phyloP scores from a whole-genome alignment of 1,140 invertebrate species.

The Drosophila truncata region DNA sequence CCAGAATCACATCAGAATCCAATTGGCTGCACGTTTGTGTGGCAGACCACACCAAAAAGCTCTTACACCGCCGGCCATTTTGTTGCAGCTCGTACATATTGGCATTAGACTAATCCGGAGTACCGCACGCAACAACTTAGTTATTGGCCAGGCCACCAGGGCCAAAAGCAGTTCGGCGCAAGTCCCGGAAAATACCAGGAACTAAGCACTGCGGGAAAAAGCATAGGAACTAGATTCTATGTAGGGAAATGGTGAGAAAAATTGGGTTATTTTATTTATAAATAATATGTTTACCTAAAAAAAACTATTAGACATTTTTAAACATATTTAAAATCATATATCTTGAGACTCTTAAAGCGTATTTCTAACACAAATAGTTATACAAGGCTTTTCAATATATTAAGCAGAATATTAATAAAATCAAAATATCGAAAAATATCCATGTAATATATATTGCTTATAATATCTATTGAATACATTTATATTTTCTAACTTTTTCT shows the following conservation, averaged over 20 bases:
- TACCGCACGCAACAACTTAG: constrained; percentile 63
- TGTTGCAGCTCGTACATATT: constrained; percentile 68
- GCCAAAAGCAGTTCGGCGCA: constrained; percentile 18
- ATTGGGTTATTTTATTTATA: too few relatives aligned
- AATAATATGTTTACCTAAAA: too few relatives aligned
- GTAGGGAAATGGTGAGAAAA: too few relatives aligned
- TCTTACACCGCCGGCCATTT: constrained; percentile 50
- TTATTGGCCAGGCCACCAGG: constrained; percentile 53
- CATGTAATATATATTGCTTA: too few relatives aligned
- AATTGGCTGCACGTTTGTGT: constrained; percentile 63
- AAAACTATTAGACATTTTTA: too few relatives aligned
- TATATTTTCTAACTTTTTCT: too few relatives aligned
- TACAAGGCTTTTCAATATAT: background rate
- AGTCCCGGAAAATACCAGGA: background rate
- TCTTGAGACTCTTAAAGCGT: background rate
- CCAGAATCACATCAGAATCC: constrained; percentile 68
- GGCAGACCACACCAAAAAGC: constrained; percentile 57
- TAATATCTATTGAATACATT: too few relatives aligned
- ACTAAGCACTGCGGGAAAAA: background rate
- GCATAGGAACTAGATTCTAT: background rate
- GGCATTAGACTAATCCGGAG: constrained; percentile 76
- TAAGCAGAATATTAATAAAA: background rate
- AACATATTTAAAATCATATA: background rate
- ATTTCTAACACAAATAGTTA: background rate
- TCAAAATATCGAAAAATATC: too few relatives aligned